Evolutionary conservation across 2,113 vertebrate genomes (phyloP), one percentile per base, ranked within the genome.

Genomic region (Athene cunicularia): DNA sequence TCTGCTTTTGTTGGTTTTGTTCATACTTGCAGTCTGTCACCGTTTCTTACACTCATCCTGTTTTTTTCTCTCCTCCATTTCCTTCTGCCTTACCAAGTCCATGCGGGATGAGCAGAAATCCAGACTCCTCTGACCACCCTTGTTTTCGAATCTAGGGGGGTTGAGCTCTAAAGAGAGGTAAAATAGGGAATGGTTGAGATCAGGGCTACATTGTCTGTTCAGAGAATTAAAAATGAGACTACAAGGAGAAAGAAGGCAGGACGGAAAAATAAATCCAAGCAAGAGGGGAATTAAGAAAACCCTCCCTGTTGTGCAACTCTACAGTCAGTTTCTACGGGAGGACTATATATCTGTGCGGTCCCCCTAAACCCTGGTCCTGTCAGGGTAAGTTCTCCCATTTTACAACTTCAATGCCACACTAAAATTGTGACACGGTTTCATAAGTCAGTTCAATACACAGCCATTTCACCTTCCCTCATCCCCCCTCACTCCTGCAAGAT

Each of bases 381-480:
- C 72, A 45, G 64, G 39, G 28, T 62, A 39, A 92, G 93, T 90
- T 80, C 24, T 73, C 60, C 63, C n/a, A n/a, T 88, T 94, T 95
- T 70, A 20, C 35, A 80, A 75, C 50, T 94, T 82, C 84, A 91
- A 9, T 5, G 15, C 47, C 6, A 1, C 28, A 27, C 50, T 89
- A 19, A 64, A 91, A 91, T 80, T 60, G 70, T 67, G 55, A 4
- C 49, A 33, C 0, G 11, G 53, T 70, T 95, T 91, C 50, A 1
- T 20, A 76, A 76, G 71, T 17, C 47, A 26, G 73, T 83, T 94
- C 77, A 50, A 84, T 6, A 41, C n/a, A 55, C 71, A 91, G 83
- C 83, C 88, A 82, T 95, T 92, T 95, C 85, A 55, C 86, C 76
- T 92, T 90, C 67, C 55, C 52, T 96, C 70, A 76, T 49, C 43